These are phyloP conservation scores for Apodemus sylvaticus DNA, from an alignment of 2,113 vertebrate species.

Conservation along the genomic window DNA sequence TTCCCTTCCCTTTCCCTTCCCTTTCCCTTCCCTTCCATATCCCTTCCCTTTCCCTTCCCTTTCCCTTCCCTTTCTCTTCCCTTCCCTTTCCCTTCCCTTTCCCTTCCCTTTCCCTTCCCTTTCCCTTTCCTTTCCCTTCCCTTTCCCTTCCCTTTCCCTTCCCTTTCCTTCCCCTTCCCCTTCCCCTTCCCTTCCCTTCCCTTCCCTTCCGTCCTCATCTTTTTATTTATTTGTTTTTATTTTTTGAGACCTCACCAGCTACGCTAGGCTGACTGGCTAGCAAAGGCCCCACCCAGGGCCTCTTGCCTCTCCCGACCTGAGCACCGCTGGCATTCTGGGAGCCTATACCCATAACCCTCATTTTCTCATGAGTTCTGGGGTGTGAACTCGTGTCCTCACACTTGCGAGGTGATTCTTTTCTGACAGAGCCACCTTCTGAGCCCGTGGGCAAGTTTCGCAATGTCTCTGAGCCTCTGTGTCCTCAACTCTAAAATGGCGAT, in stretches of 20 bases:
- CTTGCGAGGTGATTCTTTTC: background rate
- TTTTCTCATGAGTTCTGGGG: background rate
- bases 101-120: accelerated
- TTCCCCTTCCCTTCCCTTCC: background rate
- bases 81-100: too few relatives aligned
- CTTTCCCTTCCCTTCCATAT: too few relatives aligned
- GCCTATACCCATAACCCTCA: background rate
- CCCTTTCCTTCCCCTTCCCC: background rate
- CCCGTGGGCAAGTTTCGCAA: background rate
- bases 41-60: too few relatives aligned
- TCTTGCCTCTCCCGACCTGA: background rate
- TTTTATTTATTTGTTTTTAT: too few relatives aligned
- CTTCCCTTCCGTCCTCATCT: background rate
- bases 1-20: too few relatives aligned
- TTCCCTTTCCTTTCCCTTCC: too few relatives aligned
- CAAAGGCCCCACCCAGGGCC: background rate
- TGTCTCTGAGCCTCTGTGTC: background rate
- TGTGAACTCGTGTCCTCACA: background rate
- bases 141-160: too few relatives aligned
- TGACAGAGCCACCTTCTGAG: background rate
- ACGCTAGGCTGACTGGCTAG: background rate
- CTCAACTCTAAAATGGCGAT: background rate
- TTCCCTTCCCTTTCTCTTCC: accelerated
- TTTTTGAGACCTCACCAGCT: background rate
- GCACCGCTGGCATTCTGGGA: too few relatives aligned